phyloP scores from a whole-genome alignment of 2,888 invertebrate species.

The Cataglyphis albicans region DNA sequence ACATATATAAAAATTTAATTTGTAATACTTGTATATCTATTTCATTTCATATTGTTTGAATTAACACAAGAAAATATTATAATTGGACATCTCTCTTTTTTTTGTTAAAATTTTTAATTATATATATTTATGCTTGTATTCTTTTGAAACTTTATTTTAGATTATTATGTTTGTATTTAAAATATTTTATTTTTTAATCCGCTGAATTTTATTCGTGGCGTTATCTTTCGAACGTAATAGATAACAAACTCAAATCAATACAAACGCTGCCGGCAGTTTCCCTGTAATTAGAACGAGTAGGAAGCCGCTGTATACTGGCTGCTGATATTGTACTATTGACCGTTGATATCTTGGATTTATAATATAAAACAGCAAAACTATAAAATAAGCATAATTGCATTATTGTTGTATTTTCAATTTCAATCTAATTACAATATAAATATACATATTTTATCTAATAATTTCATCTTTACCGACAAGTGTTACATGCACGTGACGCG shows the following conservation, averaged over 20 bases:
- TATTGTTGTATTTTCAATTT: neutral
- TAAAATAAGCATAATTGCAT: neutral
- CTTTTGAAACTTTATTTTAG: constrained; percentile 3
- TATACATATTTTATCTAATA: neutral
- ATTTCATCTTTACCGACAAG: constrained; percentile 33
- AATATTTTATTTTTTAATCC: neutral
- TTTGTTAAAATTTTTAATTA: constrained; percentile 7
- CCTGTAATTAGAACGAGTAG: neutral
- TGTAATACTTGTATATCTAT: neutral
- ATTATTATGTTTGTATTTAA: neutral
- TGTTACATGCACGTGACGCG: neutral
- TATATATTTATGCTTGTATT: neutral
- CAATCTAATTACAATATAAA: constrained; percentile 5
- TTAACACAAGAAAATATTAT: neutral
- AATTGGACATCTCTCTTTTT: neutral
- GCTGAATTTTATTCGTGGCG: constrained; percentile 29
- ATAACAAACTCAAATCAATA: constrained; percentile 7
- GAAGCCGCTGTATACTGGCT: neutral
- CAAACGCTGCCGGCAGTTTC: neutral
- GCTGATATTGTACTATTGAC: constrained; percentile 5
- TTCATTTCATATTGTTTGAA: neutral
- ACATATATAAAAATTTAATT: neutral
- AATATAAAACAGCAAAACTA: constrained; percentile 13
- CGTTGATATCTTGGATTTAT: constrained; percentile 3
- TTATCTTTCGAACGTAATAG: constrained; percentile 11